These are phyloP conservation scores for Lasioglossum malachurum DNA, from an alignment of 2,888 invertebrate genomes.

Conservation along the genomic window DNA sequence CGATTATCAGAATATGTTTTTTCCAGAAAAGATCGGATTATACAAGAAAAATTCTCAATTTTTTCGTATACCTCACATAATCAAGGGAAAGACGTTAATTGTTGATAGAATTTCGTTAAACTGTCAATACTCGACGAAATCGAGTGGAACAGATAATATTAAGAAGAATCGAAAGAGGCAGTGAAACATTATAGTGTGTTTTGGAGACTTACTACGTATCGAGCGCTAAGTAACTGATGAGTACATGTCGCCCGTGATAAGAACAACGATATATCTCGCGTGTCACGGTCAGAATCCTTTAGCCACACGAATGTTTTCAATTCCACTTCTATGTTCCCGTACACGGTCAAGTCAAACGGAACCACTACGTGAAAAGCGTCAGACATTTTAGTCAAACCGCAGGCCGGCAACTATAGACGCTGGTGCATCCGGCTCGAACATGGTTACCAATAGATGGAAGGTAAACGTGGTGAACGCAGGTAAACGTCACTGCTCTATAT, in stretches of 20 bases:
- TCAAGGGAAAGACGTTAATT: background rate
- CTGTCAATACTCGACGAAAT: conserved; percentile 14
- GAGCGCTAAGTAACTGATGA: conserved; percentile 56
- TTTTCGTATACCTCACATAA: background rate
- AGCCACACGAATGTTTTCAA: conserved; percentile 19
- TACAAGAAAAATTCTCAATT: background rate
- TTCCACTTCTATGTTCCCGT: conserved; percentile 21
- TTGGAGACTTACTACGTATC: conserved; percentile 52
- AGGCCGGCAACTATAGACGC: conserved; percentile 56
- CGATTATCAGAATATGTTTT: conserved; percentile 13
- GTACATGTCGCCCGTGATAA: conserved; percentile 42
- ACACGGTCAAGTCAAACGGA: conserved; percentile 55
- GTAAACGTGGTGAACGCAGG: background rate
- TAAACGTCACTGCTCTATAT: too few relatives aligned
- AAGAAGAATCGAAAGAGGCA: background rate
- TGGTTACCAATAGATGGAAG: conserved; percentile 36
- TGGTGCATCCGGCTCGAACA: conserved; percentile 19
- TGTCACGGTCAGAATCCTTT: background rate
- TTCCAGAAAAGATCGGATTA: background rate
- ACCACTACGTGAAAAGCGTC: conserved; percentile 53
- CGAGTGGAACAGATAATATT: background rate
- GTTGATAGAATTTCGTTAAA: background rate
- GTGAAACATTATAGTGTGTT: conserved; percentile 28
- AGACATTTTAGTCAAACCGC: conserved; percentile 69
- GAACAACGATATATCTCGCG: conserved; percentile 3